Evolutionary conservation across 2,113 vertebrate species (phyloP), one percentile per base, ranked within the genome.

Genomic region (Chrysochloris asiatica): DNA sequence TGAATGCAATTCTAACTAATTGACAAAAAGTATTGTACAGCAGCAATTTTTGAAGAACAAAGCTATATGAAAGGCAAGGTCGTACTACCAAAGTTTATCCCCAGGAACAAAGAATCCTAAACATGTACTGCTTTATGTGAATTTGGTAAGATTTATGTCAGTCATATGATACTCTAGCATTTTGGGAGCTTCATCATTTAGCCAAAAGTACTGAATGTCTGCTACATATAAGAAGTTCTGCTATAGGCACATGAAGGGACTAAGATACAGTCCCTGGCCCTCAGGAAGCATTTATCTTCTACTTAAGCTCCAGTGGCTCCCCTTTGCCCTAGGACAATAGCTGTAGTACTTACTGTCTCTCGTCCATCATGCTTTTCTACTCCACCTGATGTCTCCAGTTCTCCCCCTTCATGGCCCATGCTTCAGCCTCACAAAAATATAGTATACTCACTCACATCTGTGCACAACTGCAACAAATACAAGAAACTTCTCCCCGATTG

Each of bases 1-100:
- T 28, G 28, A 93, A 94, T 78, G 93, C 81, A 95, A 90, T 95
- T 96, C 76, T 77, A 94, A 84, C 92, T 96, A 96, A 96, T 92
- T 82, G 67, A 94, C 90, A 76, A 92, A 95, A 94, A 94, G 67
- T 90, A 93, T 93, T 90, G 76, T 33, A 81, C 22, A 79, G 90
- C 61, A 90, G 88, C 92, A 84, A 88, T 81, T 93, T 95, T 93
- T 95, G 80, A 93, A 88, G 95, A 93, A 86, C 88, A 95, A 95
- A 95, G 90, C 91, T 78, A 21, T 86, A 65, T 52, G 61, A 86
- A 93, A 95, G 81, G 47, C 83, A 72, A 95, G 86, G 92, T 90
- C 67, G 1, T 89, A 86, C 30, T 86, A 90, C 79, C 67, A 11
- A 94, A 94, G 65, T 85, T 75, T 88, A 36, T 83, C 63, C 28